phyloP scores from a whole-genome alignment of 2,888 invertebrate genomes.

The Cosmia pyralina region DNA sequence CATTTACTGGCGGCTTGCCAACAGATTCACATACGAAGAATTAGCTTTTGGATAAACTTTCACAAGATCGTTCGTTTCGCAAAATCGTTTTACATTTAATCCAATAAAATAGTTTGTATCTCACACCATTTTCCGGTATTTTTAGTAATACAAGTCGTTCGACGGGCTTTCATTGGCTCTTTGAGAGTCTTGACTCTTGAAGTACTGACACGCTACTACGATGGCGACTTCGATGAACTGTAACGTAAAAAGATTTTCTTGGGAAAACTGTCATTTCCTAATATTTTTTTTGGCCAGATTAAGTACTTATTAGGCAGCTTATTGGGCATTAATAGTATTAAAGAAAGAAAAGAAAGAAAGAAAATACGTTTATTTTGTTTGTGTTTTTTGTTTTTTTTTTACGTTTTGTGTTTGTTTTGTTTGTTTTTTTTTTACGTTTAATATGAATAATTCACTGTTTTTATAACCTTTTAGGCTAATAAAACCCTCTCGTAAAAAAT shows the following conservation, averaged over 20 bases:
- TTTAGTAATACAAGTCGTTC: conserved; percentile 15
- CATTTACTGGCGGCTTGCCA: conserved; percentile 27
- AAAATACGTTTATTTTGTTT: no score
- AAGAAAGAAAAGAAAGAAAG: no score
- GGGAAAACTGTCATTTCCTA: not conserved
- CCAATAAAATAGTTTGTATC: conserved; percentile 21
- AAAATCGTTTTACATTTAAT: conserved; percentile 39
- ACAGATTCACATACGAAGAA: conserved; percentile 13
- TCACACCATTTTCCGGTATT: conserved; percentile 12
- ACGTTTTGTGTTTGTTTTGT: no score
- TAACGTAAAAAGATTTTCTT: not conserved
- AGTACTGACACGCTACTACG: not conserved
- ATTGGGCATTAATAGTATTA: no score
- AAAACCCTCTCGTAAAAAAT: not conserved
- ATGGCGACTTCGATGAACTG: not conserved
- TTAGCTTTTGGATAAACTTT: conserved; percentile 16
- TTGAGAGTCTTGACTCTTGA: conserved; percentile 5
- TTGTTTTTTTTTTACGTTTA: no score
- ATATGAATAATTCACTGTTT: not conserved
- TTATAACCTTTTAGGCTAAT: not conserved
- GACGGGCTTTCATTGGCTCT: conserved; percentile 25
- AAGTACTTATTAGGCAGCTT: no score
- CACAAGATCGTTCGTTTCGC: no score
- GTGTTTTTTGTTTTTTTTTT: no score
- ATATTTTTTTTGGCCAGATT: not conserved